Percentiles rank a stretch among this genome's conserved stretches.
Conservation (phyloP, 2,113 vertebrate species). For the Phaethon lepturus region DNA sequence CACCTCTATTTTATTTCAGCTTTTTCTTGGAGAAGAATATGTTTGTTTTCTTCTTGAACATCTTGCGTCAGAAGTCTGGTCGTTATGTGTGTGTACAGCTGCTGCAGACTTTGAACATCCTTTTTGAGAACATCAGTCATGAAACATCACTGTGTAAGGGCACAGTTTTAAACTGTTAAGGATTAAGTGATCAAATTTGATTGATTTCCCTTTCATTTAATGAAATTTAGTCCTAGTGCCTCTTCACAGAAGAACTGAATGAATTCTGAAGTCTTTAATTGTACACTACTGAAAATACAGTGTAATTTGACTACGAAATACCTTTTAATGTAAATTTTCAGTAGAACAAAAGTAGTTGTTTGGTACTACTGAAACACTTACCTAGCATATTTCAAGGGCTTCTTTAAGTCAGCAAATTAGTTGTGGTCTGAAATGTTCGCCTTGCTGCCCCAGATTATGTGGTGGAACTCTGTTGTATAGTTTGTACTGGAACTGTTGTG, state of each 20-base stretch:
- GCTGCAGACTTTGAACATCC: slow-evolving; percentile 96
- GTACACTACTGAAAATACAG: background rate
- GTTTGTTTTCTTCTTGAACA: slow-evolving; percentile 99
- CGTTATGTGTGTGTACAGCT: slow-evolving; percentile 98
- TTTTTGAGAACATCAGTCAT: slow-evolving; percentile 98
- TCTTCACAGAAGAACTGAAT: background rate
- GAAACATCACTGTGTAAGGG: slow-evolving; percentile 96
- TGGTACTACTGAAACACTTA: background rate
- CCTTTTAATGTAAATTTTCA: background rate
- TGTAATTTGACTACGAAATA: background rate
- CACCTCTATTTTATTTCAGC: slow-evolving; percentile 71
- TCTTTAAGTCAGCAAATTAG: background rate
- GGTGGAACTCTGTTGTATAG: background rate
- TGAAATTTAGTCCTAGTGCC: background rate
- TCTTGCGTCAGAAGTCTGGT: slow-evolving; percentile 95
- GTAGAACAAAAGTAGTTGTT: background rate
- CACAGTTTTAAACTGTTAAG: background rate
- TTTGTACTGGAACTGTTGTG: background rate
- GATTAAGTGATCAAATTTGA: background rate
- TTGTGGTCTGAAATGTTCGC: background rate
- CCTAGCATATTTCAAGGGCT: background rate
- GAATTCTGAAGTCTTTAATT: background rate
- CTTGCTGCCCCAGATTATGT: background rate
- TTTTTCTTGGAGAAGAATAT: slow-evolving; percentile 99
- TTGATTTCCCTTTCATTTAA: background rate